Conservation (phyloP, 2,113 vertebrate genomes). For the Brachyhypopomus occidentalis region DNA sequence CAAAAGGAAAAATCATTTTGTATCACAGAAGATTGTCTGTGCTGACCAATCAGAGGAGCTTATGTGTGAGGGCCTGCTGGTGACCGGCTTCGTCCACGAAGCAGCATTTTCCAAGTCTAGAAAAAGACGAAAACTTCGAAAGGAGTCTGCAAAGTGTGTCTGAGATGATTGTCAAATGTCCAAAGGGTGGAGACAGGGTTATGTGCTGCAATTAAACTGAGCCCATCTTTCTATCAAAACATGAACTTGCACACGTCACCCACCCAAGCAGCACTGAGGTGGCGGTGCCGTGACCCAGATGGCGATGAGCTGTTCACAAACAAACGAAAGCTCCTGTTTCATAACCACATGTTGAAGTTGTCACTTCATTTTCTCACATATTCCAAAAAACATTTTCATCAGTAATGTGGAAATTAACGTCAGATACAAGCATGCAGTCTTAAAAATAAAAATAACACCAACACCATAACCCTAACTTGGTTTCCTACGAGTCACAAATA, state of each 20-base stretch:
- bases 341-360: too few species aligned
- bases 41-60: constrained; percentile 27
- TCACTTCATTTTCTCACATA: too few species aligned
- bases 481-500: constrained; percentile 6
- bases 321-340: too few species aligned
- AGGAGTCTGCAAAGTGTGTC: background rate
- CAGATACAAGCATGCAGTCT: too few species aligned
- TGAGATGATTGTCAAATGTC: constrained; percentile 8
- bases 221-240: background rate
- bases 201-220: background rate
- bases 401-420: too few species aligned
- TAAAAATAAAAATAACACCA: background rate
- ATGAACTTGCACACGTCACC: background rate
- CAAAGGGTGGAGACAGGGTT: background rate
- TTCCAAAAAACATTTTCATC: too few species aligned
- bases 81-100: background rate
- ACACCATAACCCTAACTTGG: background rate
- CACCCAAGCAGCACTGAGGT: background rate
- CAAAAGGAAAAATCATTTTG: constrained; percentile 4
- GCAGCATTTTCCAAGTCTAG: background rate
- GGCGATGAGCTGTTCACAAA: too few species aligned
- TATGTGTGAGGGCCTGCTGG: background rate
- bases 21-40: constrained; percentile 66
- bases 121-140: too few species aligned
- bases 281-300: too few species aligned